Percentiles rank a stretch among this genome's conserved stretches.
phyloP scores from a whole-genome alignment of 1,140 invertebrate genomes.

The Arctopsyche grandis region DNA sequence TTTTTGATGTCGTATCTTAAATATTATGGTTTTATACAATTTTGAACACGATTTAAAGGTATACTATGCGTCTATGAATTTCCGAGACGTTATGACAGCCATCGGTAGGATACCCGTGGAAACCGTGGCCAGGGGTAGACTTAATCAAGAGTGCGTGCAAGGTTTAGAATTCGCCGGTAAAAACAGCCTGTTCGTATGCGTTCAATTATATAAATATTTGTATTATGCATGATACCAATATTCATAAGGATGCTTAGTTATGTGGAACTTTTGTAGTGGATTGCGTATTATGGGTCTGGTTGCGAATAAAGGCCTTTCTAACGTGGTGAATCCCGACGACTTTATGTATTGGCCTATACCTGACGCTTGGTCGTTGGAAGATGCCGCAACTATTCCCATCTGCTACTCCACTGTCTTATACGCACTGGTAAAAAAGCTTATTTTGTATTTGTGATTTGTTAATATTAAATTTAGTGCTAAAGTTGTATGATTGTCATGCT shows the following conservation, averaged over 20 bases:
- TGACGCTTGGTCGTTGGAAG: constrained; percentile 82
- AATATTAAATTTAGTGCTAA: no score
- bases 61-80: constrained; percentile 77
- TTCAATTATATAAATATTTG: no score
- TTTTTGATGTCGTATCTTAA: neutral
- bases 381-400: constrained; percentile 89
- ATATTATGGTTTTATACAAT: no score
- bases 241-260: neutral
- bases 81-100: constrained; percentile 82
- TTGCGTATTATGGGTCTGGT: constrained; percentile 78
- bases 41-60: constrained; percentile 59
- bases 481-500: no score
- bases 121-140: constrained; percentile 66
- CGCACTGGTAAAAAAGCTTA: constrained; percentile 72
- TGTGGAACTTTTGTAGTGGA: constrained; percentile 63
- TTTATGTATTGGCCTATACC: constrained; percentile 82
- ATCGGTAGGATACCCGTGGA: constrained; percentile 77
- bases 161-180: constrained; percentile 82
- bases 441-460: constrained; percentile 1
- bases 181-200: constrained; percentile 48
- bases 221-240: no score
- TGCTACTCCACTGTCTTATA: constrained; percentile 88
- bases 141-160: constrained; percentile 73
- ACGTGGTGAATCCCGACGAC: constrained; percentile 69
- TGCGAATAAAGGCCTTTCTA: constrained; percentile 68